These are phyloP conservation scores for Calycopis cecrops DNA, from an alignment of 1,140 invertebrate genomes.

Conservation along the genomic window DNA sequence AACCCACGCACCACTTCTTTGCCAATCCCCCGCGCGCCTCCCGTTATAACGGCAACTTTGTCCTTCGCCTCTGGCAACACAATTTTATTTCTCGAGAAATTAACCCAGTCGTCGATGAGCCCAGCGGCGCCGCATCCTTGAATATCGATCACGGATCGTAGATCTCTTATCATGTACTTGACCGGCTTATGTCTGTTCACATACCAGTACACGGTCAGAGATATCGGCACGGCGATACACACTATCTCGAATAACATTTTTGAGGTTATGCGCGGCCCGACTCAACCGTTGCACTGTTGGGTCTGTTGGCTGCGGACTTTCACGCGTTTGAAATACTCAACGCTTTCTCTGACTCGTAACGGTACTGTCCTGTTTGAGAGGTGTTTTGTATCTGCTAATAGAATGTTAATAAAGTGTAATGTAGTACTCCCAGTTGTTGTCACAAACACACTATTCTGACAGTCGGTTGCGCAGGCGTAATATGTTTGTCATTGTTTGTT, in stretches of 20 bases:
- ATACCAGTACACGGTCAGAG: slow-evolving; percentile 54
- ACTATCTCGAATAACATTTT: slow-evolving; percentile 55
- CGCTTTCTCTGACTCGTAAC: slow-evolving; percentile 58
- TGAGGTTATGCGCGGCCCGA: slow-evolving; percentile 54
- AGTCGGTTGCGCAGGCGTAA: no score
- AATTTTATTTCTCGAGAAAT: slow-evolving; percentile 55
- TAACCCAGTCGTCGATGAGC: slow-evolving; percentile 64
- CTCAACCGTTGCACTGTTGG: slow-evolving; percentile 43
- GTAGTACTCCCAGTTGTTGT: no score
- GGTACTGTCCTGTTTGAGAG: slow-evolving; percentile 43
- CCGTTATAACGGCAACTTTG: slow-evolving; percentile 90
- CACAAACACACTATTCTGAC: no score
- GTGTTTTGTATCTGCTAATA: no score
- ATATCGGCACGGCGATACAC: slow-evolving; percentile 35
- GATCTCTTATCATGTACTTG: slow-evolving; percentile 51
- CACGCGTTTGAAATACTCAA: slow-evolving; percentile 59
- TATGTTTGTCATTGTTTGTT: no score
- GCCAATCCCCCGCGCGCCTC: slow-evolving; percentile 91
- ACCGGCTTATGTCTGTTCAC: slow-evolving; percentile 61
- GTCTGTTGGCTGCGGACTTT: slow-evolving; percentile 59
- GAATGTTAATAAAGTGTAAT: background rate
- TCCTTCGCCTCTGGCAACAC: slow-evolving; percentile 67
- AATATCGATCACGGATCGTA: slow-evolving; percentile 56
- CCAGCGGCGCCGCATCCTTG: slow-evolving; percentile 59
- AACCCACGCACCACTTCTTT: slow-evolving; percentile 86